These are phyloP conservation scores for Scaptomyza parva DNA, from an alignment of 2,888 invertebrate genomes.

Conservation along the genomic window DNA sequence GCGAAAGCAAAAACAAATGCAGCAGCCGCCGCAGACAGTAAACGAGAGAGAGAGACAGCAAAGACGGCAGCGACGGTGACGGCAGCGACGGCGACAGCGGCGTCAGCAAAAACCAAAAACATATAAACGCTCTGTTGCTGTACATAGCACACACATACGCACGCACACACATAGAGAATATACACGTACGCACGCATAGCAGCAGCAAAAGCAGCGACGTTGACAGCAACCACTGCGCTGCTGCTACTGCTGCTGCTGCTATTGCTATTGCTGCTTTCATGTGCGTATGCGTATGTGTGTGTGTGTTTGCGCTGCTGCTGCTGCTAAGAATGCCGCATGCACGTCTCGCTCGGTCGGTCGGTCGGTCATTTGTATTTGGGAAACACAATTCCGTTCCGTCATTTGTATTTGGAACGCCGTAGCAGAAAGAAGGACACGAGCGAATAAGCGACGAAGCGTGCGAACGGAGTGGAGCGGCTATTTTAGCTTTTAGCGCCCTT, in stretches of 20 bases:
- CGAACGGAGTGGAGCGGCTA: conserved; percentile 81
- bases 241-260: conserved; percentile 22
- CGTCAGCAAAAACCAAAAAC: conserved; percentile 54
- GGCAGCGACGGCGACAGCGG: conserved; percentile 33
- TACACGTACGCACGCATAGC: conserved; percentile 35
- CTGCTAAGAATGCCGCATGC: conserved; percentile 64
- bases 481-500: conserved; percentile 84
- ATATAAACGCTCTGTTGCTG: conserved; percentile 53
- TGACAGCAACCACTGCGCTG: conserved; percentile 20
- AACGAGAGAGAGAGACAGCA: conserved; percentile 65
- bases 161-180: conserved; percentile 20
- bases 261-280: conserved; percentile 19
- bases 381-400: conserved; percentile 75
- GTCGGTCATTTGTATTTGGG: conserved; percentile 83
- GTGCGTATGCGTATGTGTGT: neutral
- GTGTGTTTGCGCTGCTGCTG: conserved; percentile 31
- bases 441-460: conserved; percentile 76
- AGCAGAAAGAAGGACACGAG: conserved; percentile 81
- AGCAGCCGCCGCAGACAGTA: conserved; percentile 50
- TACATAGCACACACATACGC: conserved; percentile 47
- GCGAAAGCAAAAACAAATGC: conserved; percentile 74
- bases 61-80: conserved; percentile 32
- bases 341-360: no score
- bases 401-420: conserved; percentile 84
- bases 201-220: conserved; percentile 35